These are phyloP conservation scores for Pegoplata infirma DNA, from an alignment of 2,888 invertebrate species.

Conservation along the genomic window DNA sequence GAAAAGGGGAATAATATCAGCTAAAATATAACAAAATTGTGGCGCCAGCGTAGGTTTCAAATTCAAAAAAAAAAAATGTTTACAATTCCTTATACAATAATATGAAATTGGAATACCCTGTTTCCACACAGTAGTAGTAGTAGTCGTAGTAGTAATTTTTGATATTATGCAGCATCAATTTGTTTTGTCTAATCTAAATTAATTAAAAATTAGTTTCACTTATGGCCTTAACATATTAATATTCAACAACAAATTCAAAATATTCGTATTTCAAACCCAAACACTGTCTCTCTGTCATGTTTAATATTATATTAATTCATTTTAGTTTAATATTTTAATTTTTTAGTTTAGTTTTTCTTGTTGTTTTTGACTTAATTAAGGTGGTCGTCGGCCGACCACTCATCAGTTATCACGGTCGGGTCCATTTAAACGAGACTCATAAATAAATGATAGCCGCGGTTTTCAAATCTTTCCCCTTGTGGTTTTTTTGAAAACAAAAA, in stretches of 20 bases:
- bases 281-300: slow-evolving; percentile 26
- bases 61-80: slow-evolving; percentile 65
- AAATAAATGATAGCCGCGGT: slow-evolving; percentile 24
- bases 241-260: slow-evolving; percentile 16
- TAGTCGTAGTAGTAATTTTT: no score
- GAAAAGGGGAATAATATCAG: slow-evolving; percentile 32
- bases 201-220: slow-evolving; percentile 59
- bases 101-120: slow-evolving; percentile 15
- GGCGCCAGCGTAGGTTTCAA: slow-evolving; percentile 74
- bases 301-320: slow-evolving; percentile 32
- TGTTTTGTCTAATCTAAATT: slow-evolving; percentile 52
- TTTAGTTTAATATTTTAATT: slow-evolving; percentile 44
- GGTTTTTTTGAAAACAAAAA: slow-evolving; percentile 1
- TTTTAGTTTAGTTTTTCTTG: slow-evolving; percentile 4
- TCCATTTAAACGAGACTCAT: slow-evolving; percentile 43
- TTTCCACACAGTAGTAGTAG: slow-evolving; percentile 7
- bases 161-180: neutral
- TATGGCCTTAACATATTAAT: slow-evolving; percentile 51
- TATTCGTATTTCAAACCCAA: neutral
- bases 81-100: slow-evolving; percentile 66
- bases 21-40: slow-evolving; percentile 38
- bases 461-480: neutral
- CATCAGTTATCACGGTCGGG: slow-evolving; percentile 32
- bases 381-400: no score
- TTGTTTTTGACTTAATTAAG: slow-evolving; percentile 55